phyloP scores from a whole-genome alignment of 2,113 vertebrate genomes.

The Oryzias javanicus region DNA sequence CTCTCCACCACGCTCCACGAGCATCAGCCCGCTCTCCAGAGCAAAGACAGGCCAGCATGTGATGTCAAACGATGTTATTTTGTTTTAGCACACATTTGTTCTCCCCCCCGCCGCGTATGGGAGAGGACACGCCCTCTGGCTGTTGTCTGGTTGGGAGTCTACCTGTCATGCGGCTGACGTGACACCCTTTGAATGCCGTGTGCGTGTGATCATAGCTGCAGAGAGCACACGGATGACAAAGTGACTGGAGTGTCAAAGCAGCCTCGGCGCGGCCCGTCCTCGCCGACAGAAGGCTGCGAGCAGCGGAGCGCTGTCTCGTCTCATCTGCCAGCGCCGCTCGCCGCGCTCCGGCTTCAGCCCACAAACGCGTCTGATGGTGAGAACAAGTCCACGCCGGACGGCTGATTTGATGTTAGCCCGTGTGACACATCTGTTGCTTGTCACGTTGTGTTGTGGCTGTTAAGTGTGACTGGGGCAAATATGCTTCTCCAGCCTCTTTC shows the following conservation, averaged over 20 bases:
- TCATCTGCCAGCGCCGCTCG: slow-evolving; percentile 56
- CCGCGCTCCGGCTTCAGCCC: slow-evolving; percentile 47
- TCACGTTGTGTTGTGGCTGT: slow-evolving; percentile 60
- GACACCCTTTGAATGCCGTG: slow-evolving; percentile 63
- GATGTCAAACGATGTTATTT: slow-evolving; percentile 61
- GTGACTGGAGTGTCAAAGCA: slow-evolving; percentile 64
- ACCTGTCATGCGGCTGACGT: slow-evolving; percentile 66
- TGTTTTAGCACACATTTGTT: slow-evolving; percentile 30
- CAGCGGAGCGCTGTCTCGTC: slow-evolving; percentile 61
- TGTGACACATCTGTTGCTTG: slow-evolving; percentile 76
- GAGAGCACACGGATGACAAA: slow-evolving; percentile 59
- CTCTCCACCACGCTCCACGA: too few species aligned
- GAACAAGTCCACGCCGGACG: slow-evolving; percentile 37
- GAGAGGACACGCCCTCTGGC: slow-evolving; percentile 66
- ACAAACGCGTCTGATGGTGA: slow-evolving; percentile 52
- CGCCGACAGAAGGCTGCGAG: slow-evolving; percentile 67
- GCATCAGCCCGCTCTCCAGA: slow-evolving; percentile 15
- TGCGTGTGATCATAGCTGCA: slow-evolving; percentile 60
- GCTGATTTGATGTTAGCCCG: slow-evolving; percentile 66
- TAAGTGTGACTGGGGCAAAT: slow-evolving; percentile 32
- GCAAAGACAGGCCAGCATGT: slow-evolving; percentile 20
- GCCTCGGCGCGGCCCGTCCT: slow-evolving; percentile 61
- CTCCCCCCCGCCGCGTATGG: slow-evolving; percentile 45
- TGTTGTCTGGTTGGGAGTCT: slow-evolving; percentile 66
- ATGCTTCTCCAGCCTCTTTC: slow-evolving; percentile 20